phyloP scores from a whole-genome alignment of 2,888 invertebrate genomes.

The Microdon myrmicae region DNA sequence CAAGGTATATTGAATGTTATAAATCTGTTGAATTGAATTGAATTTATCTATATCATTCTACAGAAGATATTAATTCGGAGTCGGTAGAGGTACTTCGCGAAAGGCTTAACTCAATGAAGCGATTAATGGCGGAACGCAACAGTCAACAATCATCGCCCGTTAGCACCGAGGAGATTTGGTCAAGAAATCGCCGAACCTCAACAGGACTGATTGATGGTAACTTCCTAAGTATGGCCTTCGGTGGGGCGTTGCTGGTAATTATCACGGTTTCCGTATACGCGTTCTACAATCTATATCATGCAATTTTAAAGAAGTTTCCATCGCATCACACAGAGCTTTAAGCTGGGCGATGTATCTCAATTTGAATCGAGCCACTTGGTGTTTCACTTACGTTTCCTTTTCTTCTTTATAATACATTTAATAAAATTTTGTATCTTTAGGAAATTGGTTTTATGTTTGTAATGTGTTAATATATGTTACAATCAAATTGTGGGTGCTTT shows the following conservation, averaged over 20 bases:
- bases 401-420: too few species aligned
- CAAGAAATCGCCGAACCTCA: conserved; percentile 63
- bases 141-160: conserved; percentile 66
- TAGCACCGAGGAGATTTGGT: conserved; percentile 65
- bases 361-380: too few species aligned
- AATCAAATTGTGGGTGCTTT: too few species aligned
- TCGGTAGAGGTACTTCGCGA: conserved; percentile 85
- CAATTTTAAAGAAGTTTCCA: conserved; percentile 85
- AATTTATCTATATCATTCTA: neutral
- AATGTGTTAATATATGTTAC: too few species aligned
- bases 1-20: conserved; percentile 15
- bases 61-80: conserved; percentile 69
- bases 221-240: conserved; percentile 85
- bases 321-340: conserved; percentile 83
- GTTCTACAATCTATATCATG: conserved; percentile 83
- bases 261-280: conserved; percentile 85
- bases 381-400: too few species aligned
- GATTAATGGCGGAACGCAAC: conserved; percentile 79
- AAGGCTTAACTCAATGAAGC: conserved; percentile 82
- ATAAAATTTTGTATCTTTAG: too few species aligned
- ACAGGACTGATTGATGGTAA: conserved; percentile 79
- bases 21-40: neutral
- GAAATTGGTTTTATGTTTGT: too few species aligned
- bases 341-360: conserved; percentile 56
- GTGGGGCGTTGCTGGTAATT: conserved; percentile 80